Base-by-base conservation (phyloP, 1,140 invertebrate species). In the Achroia grisella region DNA sequence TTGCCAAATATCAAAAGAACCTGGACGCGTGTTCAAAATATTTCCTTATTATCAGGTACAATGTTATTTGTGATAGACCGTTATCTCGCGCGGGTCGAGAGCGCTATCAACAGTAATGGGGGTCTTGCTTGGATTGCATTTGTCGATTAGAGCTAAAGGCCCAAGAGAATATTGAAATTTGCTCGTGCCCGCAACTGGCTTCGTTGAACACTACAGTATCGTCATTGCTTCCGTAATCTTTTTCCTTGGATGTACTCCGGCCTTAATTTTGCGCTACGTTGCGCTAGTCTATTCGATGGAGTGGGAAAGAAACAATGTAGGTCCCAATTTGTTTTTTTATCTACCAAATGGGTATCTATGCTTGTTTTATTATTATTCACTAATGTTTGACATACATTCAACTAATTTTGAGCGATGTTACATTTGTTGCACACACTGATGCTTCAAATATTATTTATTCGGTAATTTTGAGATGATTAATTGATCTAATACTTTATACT, bases 211-310 rank as follows among this genome's bases (percentile, higher is more conserved):
- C n/a, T n/a, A n/a, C 6, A 23, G 17, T 23, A 23, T 15, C 15
- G 35, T 37, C 35, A 14, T 14, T 12, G 12, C 35, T 37, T 17
- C 13, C 35, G 14, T 15, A 1, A 37, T 17, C 35, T 37, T 35
- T 37, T 10, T 37, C 6, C 17, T 23, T 6, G 17, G 35, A 14
- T 13, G 13, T 23, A 23, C 17, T 23, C 6, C 35, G 35, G n/a
- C 35, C 35, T 37, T 37, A 37, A 37, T 37, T 37, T 37, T 37
- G 14, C 35, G 35, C 12, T 37, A 37, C 35, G 17, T 10, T 37
- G 35, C 14, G 14, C 15, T 10, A 13, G 17, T 12, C 14, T 14
- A 15, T 37, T 37, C 17, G 15, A 14, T 10, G 10, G 10, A 37
- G 14, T 17, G 35, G 35, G 8, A 15, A n/a, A 37, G n/a, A 37